phyloP scores from a whole-genome alignment of 2,888 invertebrate species.

The Melanostoma mellinum region DNA sequence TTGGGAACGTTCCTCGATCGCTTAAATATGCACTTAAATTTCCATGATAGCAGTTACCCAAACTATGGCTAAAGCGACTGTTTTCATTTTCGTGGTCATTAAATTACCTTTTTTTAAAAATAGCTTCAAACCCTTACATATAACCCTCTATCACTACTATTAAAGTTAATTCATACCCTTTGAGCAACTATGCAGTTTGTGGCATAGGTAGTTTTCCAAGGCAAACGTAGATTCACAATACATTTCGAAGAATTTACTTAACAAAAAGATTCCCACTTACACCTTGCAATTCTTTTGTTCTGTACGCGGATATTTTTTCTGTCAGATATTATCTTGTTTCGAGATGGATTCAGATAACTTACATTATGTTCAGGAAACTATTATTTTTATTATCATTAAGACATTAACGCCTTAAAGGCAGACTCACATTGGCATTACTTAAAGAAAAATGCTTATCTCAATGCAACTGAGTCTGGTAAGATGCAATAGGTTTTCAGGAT shows the following conservation, averaged over 20 bases:
- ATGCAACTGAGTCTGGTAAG: slow-evolving; percentile 21
- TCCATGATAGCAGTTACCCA: too few species aligned
- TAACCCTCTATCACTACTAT: slow-evolving; percentile 27
- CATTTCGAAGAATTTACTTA: slow-evolving; percentile 35
- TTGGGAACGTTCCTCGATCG: not conserved
- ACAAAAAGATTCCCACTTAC: slow-evolving; percentile 53
- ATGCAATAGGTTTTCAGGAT: not conserved
- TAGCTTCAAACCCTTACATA: not conserved
- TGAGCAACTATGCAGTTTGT: slow-evolving; percentile 20
- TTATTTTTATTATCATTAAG: slow-evolving; percentile 10
- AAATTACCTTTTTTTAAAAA: too few species aligned
- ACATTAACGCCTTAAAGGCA: slow-evolving; percentile 19
- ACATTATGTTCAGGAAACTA: slow-evolving; percentile 20
- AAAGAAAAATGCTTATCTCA: slow-evolving; percentile 2
- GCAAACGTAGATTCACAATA: slow-evolving; percentile 17
- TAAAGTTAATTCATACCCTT: slow-evolving; percentile 33
- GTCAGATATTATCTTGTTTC: slow-evolving; percentile 27
- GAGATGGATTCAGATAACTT: slow-evolving; percentile 20
- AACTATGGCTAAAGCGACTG: too few species aligned
- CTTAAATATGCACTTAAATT: too few species aligned
- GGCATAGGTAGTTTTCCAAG: slow-evolving; percentile 17
- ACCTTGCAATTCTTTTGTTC: slow-evolving; percentile 68
- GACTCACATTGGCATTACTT: not conserved
- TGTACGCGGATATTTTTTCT: slow-evolving; percentile 47
- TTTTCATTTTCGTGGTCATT: too few species aligned